Evolutionary conservation across 2,888 invertebrate genomes (phyloP), one percentile per base, ranked within the genome.

Genomic region (Nomada goodeniana): DNA sequence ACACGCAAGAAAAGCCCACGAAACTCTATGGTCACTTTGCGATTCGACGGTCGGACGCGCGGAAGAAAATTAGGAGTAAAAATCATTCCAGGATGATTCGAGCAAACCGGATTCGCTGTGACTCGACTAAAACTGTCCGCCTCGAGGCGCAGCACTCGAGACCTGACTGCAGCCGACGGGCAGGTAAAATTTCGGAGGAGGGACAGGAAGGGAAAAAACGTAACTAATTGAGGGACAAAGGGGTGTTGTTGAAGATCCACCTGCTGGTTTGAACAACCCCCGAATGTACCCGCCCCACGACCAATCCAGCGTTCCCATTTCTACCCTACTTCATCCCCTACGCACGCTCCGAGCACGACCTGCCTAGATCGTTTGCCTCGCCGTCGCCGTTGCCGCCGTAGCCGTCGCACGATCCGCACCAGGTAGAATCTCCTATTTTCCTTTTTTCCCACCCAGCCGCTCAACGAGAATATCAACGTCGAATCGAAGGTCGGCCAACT

Each of bases 161-260:
- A 87, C 89, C 87, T 84, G 83, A 87, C 87, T 85, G 83, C 44
- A 42, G 69, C 71, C 84, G 76, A 78, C 83, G 82, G 82, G 57
- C 84, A 88, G 89, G 89, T 88, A 86, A 87, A 88, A 90, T 87
- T 90, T 85, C 76, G 82, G 76, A 78, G 83, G 82, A 69, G 75
- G 84, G 81, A 69, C 73, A 47, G 77, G 73, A 70, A 72, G 76
- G 72, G 47, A 73, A 87, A 88, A 89, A 89, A 90, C 88, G 91
- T 88, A 89, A 92, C 91, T 93, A 92, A 93, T 91, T 92, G 90
- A 88, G 84, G 89, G 87, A 91, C 90, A 89, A 91, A 89, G 88
- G 90, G 89, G 85, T 89, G 90, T 86, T 88, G 90, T 89, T 87
- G 87, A 88, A 89, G 91, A 92, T 92, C 90, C 92, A 92, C 92